Evolutionary conservation across 2,888 invertebrate species (phyloP).

Genomic region (Hemistola chrysoprasaria): DNA sequence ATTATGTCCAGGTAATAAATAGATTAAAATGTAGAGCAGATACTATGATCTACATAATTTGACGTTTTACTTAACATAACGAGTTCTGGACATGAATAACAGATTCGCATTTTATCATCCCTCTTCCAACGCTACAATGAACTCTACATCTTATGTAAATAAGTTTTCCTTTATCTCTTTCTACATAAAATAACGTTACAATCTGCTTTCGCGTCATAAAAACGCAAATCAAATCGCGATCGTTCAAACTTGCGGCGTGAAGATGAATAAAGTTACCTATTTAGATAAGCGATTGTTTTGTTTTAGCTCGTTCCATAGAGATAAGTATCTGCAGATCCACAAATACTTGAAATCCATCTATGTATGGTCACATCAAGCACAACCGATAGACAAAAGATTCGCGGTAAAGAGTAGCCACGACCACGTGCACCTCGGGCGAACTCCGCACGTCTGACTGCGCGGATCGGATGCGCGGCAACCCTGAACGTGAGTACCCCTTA

Average conservation of each 20-base stretch:
- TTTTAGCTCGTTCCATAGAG: conserved; percentile 22
- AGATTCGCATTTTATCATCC: conserved; percentile 45
- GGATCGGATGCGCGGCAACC: conserved; percentile 67
- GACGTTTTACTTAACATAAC: conserved; percentile 63
- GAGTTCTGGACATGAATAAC: conserved; percentile 56
- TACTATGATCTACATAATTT: conserved; percentile 65
- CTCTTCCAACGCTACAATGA: conserved; percentile 32
- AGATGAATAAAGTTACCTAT: conserved; percentile 29
- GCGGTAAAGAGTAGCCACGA: conserved; percentile 51
- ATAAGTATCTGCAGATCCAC: conserved; percentile 33
- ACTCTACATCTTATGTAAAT: conserved; percentile 22
- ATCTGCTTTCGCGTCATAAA: conserved; percentile 19
- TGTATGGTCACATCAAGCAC: conserved; percentile 50
- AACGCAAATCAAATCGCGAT: conserved; percentile 26
- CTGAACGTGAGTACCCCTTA: conserved; percentile 51
- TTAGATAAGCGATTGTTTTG: conserved; percentile 21
- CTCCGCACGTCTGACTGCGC: conserved; percentile 67
- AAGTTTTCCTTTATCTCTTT: conserved; percentile 12
- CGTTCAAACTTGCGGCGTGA: conserved; percentile 11
- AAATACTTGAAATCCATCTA: conserved; percentile 50
- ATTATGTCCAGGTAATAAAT: no score
- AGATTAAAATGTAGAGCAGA: conserved; percentile 42
- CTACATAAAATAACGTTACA: conserved; percentile 19
- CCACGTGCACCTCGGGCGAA: conserved; percentile 67
- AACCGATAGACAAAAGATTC: conserved; percentile 56